Evolutionary conservation across 2,888 invertebrate species (phyloP), one percentile per base, ranked within the genome.

Genomic region (Caenorhabditis sulstoni): DNA sequence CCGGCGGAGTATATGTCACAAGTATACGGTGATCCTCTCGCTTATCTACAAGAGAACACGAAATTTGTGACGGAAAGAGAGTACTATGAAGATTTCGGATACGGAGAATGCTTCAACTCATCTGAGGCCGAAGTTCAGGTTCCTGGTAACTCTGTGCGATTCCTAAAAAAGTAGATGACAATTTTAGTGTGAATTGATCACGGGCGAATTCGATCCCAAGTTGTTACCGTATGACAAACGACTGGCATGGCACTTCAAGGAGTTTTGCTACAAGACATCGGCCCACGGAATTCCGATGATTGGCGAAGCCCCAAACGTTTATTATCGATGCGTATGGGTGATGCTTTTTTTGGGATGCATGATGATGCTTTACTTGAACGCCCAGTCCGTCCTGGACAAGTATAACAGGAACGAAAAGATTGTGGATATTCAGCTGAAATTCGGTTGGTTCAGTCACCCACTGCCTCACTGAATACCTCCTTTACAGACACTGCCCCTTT

Each of bases 251-350:
- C 88, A 87, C 57, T 85, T 88, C 52, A 85, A 87, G 57, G 87
- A 87, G 57, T 88, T 88, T 73, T 88, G 88, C 68, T 87, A 88
- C 68, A 88, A 88, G 73, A 88, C 88, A 0, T 87, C 88, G 0
- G 87, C 87, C 64, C 88, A 88, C 50, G 88, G 88, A 16, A 88
- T 88, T 71, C 88, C 88, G 0, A 88, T 88, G 88, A 87, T 88
- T 58, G 88, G 88, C 18, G 86, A 88, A 70, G 88, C 88, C 2
- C 87, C 87, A 5, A 88, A 88, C 58, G 71, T 80, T 9, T 85
- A 84, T 53, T 87, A 88, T 67, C 75, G 87, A 85, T 87, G 44
- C 14, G 82, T 87, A 39, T 89, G 89, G 89, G 79, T 88, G 0
- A 45, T 83, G 47, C 61, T 89, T 1, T 89, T 88, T 44, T 65